Evolutionary conservation across 2,888 invertebrate species (phyloP).

Genomic region (Drosophila koepferae): DNA sequence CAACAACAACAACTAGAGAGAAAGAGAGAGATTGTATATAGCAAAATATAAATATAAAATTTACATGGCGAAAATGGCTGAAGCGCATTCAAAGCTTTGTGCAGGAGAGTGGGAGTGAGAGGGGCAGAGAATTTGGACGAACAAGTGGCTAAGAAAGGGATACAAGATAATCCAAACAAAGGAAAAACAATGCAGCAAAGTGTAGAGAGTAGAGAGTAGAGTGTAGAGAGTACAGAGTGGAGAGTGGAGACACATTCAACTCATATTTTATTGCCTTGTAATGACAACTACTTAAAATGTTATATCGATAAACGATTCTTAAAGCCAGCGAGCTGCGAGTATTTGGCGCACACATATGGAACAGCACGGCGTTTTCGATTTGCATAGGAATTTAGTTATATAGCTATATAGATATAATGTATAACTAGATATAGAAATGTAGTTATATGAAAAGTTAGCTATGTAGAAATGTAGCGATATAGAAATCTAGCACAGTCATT

Average conservation of each 20-base stretch:
- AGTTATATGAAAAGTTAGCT: background rate
- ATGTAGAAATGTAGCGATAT: background rate
- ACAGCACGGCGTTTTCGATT: background rate
- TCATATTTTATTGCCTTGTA: constrained; percentile 9
- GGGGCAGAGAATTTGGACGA: background rate
- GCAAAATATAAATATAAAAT: constrained; percentile 67
- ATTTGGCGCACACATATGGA: background rate
- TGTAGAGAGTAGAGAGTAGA: too few species aligned
- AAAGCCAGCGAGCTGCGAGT: background rate
- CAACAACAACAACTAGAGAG: constrained; percentile 9
- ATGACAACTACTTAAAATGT: constrained; percentile 18
- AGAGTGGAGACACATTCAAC: background rate
- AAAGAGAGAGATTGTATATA: constrained; percentile 34
- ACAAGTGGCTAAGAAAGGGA: constrained; percentile 9
- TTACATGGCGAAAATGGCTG: constrained; percentile 66
- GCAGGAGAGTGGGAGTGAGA: background rate
- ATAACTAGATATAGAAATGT: background rate
- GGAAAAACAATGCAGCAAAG: constrained; percentile 2
- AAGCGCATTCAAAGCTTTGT: constrained; percentile 32
- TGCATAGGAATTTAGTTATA: background rate
- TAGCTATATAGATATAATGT: background rate
- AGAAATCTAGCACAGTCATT: too few species aligned
- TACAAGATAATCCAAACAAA: constrained; percentile 1
- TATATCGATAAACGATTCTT: constrained; percentile 20
- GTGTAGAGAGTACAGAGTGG: too few species aligned